phyloP scores from a whole-genome alignment of 35 echinoderm and acorn worm genomes.

The Anneissia japonica region DNA sequence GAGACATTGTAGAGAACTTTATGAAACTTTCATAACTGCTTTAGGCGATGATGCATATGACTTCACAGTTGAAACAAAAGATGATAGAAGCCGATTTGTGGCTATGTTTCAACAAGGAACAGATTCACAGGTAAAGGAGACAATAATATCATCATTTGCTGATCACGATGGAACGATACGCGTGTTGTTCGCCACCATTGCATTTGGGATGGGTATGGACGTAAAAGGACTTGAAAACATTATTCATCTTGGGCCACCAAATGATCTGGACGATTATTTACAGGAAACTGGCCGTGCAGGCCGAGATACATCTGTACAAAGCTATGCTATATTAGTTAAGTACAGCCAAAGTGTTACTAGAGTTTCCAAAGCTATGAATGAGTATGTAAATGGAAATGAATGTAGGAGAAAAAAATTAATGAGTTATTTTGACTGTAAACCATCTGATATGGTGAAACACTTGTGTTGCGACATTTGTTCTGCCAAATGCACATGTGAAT shows the following conservation, averaged over 20 bases:
- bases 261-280: conserved; percentile 7
- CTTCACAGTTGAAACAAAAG: neutral
- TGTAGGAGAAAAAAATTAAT: neutral
- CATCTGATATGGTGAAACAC: neutral
- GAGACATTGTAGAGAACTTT: neutral
- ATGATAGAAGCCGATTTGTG: neutral
- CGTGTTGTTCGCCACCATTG: conserved; percentile 12
- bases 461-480: neutral
- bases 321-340: neutral
- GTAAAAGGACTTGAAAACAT: conserved; percentile 13
- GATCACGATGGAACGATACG: neutral
- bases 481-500: neutral
- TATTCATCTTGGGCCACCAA: conserved; percentile 19
- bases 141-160: neutral
- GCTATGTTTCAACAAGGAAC: conserved; percentile 5
- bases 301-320: neutral
- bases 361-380: neutral
- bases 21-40: neutral
- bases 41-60: neutral
- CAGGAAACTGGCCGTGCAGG: conserved; percentile 24
- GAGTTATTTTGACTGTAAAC: neutral
- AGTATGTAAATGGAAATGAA: neutral
- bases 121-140: neutral
- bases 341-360: neutral
- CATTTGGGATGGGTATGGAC: conserved; percentile 35